Percentiles rank a stretch among this genome's conserved stretches.
phyloP scores from a whole-genome alignment of 2,797 vertebrate genomes.

The Siniperca scherzeri region DNA sequence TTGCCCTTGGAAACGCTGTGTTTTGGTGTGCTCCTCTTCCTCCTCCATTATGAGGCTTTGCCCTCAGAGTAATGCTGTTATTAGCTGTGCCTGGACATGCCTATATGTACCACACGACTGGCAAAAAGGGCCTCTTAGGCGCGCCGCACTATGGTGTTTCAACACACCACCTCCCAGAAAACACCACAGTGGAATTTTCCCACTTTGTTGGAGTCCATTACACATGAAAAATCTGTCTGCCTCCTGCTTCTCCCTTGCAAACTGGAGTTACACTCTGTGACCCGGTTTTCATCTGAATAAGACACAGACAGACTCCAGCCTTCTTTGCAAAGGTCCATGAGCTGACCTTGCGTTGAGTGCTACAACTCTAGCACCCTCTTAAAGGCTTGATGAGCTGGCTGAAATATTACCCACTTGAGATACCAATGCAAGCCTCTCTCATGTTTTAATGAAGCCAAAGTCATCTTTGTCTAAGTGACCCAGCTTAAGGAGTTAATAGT shows the following conservation, averaged over 20 bases:
- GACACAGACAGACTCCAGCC: constrained; percentile 19
- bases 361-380: constrained; percentile 49
- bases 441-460: constrained; percentile 64
- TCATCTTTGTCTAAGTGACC: constrained; percentile 59
- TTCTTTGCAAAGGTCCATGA: constrained; percentile 42
- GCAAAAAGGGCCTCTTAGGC: constrained; percentile 43
- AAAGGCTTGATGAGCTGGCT: constrained; percentile 65
- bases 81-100: constrained; percentile 71
- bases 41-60: constrained; percentile 42
- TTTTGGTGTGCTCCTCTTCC: constrained; percentile 41
- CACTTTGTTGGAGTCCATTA: constrained; percentile 61
- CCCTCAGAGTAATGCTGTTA: constrained; percentile 57
- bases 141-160: constrained; percentile 43
- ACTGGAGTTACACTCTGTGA: constrained; percentile 51
- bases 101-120: constrained; percentile 46
- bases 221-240: constrained; percentile 63
- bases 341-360: constrained; percentile 69
- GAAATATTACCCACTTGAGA: constrained; percentile 61
- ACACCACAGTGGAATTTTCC: constrained; percentile 71
- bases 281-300: constrained; percentile 48
- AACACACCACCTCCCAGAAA: constrained; percentile 49
- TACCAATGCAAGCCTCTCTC: constrained; percentile 41
- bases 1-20: constrained; percentile 38
- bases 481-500: constrained; percentile 62
- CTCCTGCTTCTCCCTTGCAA: constrained; percentile 43